Evolutionary conservation across 2,113 vertebrate species (phyloP).

Genomic region (Malurus melanocephalus): DNA sequence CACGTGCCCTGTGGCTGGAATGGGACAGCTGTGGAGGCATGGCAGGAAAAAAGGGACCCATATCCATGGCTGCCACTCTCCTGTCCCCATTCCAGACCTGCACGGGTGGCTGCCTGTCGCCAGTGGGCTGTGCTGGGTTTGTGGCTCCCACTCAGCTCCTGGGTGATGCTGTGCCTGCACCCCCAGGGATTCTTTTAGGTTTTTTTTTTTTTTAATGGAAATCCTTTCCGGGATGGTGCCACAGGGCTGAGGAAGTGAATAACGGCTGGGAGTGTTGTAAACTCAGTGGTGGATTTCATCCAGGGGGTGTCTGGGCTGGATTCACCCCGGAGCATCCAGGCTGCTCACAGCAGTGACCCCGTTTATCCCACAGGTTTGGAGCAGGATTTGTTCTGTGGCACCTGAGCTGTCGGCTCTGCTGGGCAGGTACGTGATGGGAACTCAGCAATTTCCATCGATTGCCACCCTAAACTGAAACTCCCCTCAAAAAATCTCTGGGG

Average conservation of each 20-base stretch:
- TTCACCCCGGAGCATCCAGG: accelerated
- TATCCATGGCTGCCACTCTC: background rate
- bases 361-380: background rate
- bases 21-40: accelerated
- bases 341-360: accelerated
- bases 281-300: background rate
- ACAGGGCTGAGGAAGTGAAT: background rate
- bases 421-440: background rate
- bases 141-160: background rate
- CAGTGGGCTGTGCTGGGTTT: accelerated
- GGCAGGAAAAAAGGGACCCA: background rate
- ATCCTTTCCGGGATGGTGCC: background rate
- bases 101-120: accelerated
- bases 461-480: accelerated
- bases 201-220: background rate
- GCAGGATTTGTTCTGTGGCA: background rate
- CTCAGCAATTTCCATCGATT: accelerated
- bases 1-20: accelerated
- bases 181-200: background rate
- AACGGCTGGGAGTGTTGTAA: accelerated
- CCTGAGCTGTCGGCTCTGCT: background rate
- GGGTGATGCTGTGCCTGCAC: background rate
- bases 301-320: background rate
- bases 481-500: accelerated
- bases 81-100: background rate